Conservation (phyloP, 2,888 invertebrate species). For the Metopia argyrocephala region DNA sequence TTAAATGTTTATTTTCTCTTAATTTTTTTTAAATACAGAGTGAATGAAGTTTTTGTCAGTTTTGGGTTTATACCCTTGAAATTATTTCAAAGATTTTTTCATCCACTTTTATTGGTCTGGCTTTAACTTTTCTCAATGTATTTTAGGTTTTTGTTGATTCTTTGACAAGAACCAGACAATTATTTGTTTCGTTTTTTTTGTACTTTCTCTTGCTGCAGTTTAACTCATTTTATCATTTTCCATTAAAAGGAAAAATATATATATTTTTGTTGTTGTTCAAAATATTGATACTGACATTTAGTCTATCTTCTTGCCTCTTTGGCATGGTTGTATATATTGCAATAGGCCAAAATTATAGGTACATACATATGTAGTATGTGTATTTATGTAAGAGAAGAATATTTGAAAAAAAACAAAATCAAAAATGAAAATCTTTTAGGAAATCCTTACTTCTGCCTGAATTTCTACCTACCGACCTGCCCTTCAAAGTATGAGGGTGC, state of each 20-base stretch:
- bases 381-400: no score
- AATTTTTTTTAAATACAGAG: neutral
- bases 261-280: conserved; percentile 17
- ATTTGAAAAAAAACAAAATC: conserved; percentile 16
- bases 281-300: conserved; percentile 31
- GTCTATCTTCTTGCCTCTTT: neutral
- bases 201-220: neutral
- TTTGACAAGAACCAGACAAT: conserved; percentile 45
- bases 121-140: neutral
- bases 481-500: conserved; percentile 51
- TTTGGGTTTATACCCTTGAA: conserved; percentile 31
- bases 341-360: neutral
- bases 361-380: no score
- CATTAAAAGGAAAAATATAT: neutral
- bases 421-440: conserved; percentile 15
- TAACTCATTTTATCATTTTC: neutral
- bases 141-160: neutral
- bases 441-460: conserved; percentile 16
- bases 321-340: conserved; percentile 20
- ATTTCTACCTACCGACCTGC: conserved; percentile 37
- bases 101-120: neutral
- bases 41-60: conserved; percentile 2
- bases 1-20: conserved; percentile 2
- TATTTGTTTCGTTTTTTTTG: neutral
- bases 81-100: conserved; percentile 10